A percentile compares a stretch with the other conserved stretches of the same genome.
Conservation (phyloP, 1,140 invertebrate genomes). For the Panagrolaimus sp. region DNA sequence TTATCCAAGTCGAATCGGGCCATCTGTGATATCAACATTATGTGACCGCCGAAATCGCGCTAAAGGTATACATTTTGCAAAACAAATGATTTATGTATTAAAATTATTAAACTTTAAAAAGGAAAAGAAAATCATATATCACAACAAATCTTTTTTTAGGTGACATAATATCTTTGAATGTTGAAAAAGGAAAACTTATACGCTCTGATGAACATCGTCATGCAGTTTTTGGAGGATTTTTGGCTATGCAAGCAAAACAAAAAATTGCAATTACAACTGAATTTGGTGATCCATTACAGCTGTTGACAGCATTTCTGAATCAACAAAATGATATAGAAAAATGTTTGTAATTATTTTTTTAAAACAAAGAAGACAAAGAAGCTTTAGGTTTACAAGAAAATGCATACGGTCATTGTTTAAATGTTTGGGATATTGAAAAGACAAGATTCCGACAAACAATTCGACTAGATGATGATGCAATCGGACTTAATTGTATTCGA, state of each 20-base stretch:
- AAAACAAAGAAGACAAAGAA: not conserved
- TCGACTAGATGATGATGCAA: conserved; percentile 27
- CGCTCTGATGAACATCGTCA: not conserved
- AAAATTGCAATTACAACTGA: conserved; percentile 82
- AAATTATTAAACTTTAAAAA: not conserved
- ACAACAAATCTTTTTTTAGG: not conserved
- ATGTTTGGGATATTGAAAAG: conserved; percentile 39
- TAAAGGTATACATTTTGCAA: conserved; percentile 1
- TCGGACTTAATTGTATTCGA: conserved; percentile 36
- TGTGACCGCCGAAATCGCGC: not conserved
- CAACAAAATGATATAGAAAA: not conserved
- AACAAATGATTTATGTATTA: not conserved
- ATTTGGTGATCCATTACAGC: conserved; percentile 74
- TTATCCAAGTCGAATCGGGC: not conserved
- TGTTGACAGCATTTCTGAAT: conserved; percentile 15
- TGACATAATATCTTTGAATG: not conserved
- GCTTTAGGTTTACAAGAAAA: conserved; percentile 8
- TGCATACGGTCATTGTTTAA: conserved; percentile 31
- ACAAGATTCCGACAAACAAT: conserved; percentile 28
- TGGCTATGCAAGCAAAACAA: conserved; percentile 84
- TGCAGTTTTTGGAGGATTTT: conserved; percentile 61
- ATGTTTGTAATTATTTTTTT: conserved; percentile 12
- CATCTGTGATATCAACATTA: not conserved
- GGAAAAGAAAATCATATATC: not conserved
- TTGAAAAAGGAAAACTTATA: too few relatives aligned